phyloP scores from a whole-genome alignment of 2,888 invertebrate species.

The Fragum whitleyi region DNA sequence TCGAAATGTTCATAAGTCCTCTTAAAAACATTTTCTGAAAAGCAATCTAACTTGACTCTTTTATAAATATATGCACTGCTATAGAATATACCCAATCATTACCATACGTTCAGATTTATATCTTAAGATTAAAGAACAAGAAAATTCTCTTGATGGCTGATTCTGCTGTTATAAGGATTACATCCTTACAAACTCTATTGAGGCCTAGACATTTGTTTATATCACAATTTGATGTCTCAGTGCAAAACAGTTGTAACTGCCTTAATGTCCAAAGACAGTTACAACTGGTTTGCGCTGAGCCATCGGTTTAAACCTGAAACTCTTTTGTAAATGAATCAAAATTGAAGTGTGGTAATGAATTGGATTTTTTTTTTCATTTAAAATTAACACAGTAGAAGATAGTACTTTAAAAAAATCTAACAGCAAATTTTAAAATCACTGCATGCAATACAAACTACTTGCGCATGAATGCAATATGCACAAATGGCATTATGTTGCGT shows the following conservation, averaged over 20 bases:
- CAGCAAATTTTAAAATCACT: constrained; percentile 37
- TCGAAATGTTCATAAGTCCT: too few species aligned
- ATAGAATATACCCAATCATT: not conserved
- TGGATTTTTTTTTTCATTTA: not conserved
- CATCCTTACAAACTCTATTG: too few species aligned
- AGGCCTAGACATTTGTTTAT: too few species aligned
- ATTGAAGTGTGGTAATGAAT: not conserved
- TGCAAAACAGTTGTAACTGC: too few species aligned
- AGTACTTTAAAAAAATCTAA: not conserved
- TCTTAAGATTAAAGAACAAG: too few species aligned
- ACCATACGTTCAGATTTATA: not conserved
- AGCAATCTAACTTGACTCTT: not conserved
- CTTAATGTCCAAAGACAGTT: too few species aligned
- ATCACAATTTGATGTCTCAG: too few species aligned
- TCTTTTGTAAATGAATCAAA: too few species aligned
- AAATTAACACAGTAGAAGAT: constrained; percentile 21
- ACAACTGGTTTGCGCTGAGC: too few species aligned
- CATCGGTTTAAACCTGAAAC: too few species aligned
- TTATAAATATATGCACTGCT: not conserved
- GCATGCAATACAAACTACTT: constrained; percentile 54
- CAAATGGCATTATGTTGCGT: constrained; percentile 64
- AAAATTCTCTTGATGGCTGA: too few species aligned
- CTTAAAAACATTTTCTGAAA: not conserved
- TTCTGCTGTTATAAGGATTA: too few species aligned
- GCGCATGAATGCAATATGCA: constrained; percentile 69